Percentiles rank a stretch among this genome's conserved stretches.
phyloP scores from a whole-genome alignment of 2,113 vertebrate species.

The Heterochromis multidens region DNA sequence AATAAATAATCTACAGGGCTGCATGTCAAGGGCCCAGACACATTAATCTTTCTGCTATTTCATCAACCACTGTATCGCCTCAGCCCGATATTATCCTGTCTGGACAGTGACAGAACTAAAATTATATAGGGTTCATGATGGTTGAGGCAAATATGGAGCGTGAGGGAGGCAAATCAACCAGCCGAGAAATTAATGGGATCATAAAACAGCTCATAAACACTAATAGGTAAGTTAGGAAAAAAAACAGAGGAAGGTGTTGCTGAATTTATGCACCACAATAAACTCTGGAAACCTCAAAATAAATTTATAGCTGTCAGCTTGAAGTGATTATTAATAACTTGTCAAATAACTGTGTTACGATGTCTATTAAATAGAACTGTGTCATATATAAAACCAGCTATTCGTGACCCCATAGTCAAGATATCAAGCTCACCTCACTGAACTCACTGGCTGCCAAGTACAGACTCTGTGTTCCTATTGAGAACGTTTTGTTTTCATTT shows the following conservation, averaged over 20 bases:
- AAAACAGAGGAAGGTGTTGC: neutral
- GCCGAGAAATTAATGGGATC: neutral
- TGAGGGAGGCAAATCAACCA: neutral
- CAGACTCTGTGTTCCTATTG: neutral
- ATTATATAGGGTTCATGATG: neutral
- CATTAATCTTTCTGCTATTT: neutral
- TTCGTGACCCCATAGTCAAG: neutral
- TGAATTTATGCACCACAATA: neutral
- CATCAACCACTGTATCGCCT: neutral
- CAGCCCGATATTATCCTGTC: neutral
- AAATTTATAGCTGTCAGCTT: neutral
- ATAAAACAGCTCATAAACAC: neutral
- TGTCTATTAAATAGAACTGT: neutral
- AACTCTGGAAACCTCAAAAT: neutral
- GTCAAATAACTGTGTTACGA: neutral
- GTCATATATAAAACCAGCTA: neutral
- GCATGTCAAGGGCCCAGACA: neutral
- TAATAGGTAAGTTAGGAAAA: neutral
- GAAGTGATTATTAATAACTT: neutral
- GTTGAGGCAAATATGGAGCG: neutral
- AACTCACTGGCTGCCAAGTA: neutral
- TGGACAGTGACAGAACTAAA: neutral
- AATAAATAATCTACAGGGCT: neutral
- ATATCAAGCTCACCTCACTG: neutral
- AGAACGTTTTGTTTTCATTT: neutral